Evolutionary conservation across 2,888 invertebrate genomes (phyloP), one percentile per base, ranked within the genome.

Genomic region (Pristionchus mayeri): DNA sequence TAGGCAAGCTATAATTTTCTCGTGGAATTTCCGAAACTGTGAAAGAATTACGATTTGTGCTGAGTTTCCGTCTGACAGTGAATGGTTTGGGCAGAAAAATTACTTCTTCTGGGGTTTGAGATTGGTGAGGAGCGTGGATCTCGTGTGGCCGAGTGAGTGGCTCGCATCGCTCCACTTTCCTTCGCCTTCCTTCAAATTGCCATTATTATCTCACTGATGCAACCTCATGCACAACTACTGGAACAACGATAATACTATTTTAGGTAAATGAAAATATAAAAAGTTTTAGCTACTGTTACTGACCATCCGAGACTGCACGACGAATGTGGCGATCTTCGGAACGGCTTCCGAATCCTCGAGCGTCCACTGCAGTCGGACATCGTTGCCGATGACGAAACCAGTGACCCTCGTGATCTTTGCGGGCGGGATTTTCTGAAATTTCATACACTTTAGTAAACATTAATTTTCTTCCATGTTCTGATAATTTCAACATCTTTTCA

Each of bases 111-210:
- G 85, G 0, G 90, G 86, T n/a, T 86, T 86, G 16, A 91, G 85
- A 4, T 88, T 85, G 27, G 86, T 87, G 71, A 91, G 86, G 13
- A 91, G 91, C 7, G 88, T 87, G 1, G 91, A 91, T 34, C 90
- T 84, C 0, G 91, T 90, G 86, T 91, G 91, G 2, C 88, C 86
- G 50, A 85, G 88, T 0, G 90, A 87, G 52, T 84, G 80, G 21
- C 88, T 90, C 16, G 87, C 87, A 63, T 88, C 89, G 40, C 86
- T 85, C 90, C 91, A 86, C 48, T 76, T 79, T 11, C 60, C 44
- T 18, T 67, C 40, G 50, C 54, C 75, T 21, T 82, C 81, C 81
- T 80, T 54, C 9, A 37, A 37, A 13, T 44, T 44, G n/a, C 30
- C 21, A 21, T 18, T 40, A 50, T 34, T 30, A 7, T 6, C n/a